A percentile compares a stretch with the other conserved stretches of the same genome.
Conservation (phyloP, 2,797 vertebrate species). For the Sebastes cheni region DNA sequence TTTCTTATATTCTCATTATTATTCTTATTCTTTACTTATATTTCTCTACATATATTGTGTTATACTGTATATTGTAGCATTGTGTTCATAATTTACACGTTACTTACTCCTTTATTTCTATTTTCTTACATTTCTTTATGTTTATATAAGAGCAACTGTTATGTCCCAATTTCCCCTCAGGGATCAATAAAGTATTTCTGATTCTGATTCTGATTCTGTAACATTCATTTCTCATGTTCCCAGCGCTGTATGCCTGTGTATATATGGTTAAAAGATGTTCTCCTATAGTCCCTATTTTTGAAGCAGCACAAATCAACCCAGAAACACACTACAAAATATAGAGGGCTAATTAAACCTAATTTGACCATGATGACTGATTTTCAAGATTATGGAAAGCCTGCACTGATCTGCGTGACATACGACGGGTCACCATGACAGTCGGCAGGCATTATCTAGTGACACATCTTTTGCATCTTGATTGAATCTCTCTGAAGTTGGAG, state of each 20-base stretch:
- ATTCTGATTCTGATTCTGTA: too few relatives aligned
- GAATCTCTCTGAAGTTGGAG: not conserved
- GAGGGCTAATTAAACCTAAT: not conserved
- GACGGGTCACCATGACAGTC: not conserved
- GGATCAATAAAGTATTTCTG: too few relatives aligned
- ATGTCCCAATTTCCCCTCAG: too few relatives aligned
- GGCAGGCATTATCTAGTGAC: not conserved
- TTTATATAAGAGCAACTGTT: too few relatives aligned
- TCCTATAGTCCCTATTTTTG: not conserved
- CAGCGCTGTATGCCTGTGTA: not conserved
- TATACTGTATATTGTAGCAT: too few relatives aligned
- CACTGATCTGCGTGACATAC: not conserved
- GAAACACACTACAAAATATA: not conserved
- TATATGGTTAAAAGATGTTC: not conserved
- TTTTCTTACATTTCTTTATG: too few relatives aligned
- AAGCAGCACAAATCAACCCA: not conserved
- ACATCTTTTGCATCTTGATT: not conserved
- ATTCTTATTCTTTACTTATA: too few relatives aligned
- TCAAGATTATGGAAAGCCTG: not conserved
- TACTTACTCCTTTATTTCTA: too few relatives aligned
- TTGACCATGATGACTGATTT: not conserved
- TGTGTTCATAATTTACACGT: too few relatives aligned
- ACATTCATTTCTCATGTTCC: not conserved
- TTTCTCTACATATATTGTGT: too few relatives aligned
- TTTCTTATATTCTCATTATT: too few relatives aligned